Evolutionary conservation across 2,113 vertebrate genomes (phyloP), one percentile per base, ranked within the genome.

Genomic region (Mesembrinibis cayennensis): DNA sequence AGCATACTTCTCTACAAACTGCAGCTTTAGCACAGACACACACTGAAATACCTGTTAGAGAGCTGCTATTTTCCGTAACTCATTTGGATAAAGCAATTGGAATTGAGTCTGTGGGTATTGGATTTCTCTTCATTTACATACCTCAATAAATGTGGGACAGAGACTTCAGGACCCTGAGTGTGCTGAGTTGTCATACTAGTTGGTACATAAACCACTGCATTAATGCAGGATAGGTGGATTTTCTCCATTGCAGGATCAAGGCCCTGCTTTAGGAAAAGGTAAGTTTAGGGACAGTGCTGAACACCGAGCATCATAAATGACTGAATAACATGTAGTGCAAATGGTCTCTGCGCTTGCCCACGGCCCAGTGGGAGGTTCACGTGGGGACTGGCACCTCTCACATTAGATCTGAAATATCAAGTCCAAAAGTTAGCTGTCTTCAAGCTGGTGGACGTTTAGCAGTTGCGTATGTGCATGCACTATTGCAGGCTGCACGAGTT

Each of bases 221-320:
- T 56, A 15, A 11, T 42, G 49, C 52, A 55, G 73, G 30, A 9
- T 9, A 15, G 34, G 10, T 61, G 62, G 15, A 8, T 11, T 82
- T 90, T 45, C 47, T 69, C 44, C 38, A 4, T 4, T 49, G 53
- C 65, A 67, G 84, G 22, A 26, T 78, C 16, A 32, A 67, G 85
- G 55, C 38, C 11, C 36, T 84, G 32, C 73, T 87, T 53, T 81
- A 16, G 67, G 80, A 78, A 73, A 36, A 66, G 36, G 7, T 11
- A 27, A 3, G 2, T 63, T 58, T 36, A 49, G 21, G 50, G 38
- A 12, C 13, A 32, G 12, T n/a, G 73, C n/a, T 82, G 15, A 62
- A 19, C 34, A 25, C 9, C 0, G 1, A 34, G 32, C 23, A 18
- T 18, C 50, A 50, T 56, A 1, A 47, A 4, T 0, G 3, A 22